Conservation (phyloP, 2,113 vertebrate species). For the Monopterus albus region DNA sequence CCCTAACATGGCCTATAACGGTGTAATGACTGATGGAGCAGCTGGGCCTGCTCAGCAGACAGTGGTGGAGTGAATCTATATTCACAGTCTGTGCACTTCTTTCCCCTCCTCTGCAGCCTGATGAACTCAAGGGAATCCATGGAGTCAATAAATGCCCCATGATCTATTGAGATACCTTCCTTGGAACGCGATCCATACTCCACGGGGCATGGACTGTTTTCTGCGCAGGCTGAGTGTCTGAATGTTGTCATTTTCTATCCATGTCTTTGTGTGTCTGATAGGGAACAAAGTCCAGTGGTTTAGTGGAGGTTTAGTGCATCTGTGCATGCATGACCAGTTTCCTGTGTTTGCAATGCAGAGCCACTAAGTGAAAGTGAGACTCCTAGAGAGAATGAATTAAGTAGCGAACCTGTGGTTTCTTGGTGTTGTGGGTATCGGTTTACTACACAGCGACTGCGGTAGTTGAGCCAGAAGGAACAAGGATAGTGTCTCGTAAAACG, state of each 20-base stretch:
- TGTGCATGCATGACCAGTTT: constrained; percentile 18
- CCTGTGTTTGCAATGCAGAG: background rate
- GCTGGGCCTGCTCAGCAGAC: constrained; percentile 61
- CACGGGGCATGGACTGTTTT: constrained; percentile 11
- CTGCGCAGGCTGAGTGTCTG: constrained; percentile 11
- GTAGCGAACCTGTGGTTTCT: constrained; percentile 48
- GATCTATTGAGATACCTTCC: constrained; percentile 63
- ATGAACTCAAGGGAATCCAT: constrained; percentile 68
- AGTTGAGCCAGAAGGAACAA: constrained; percentile 35
- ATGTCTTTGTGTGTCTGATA: constrained; percentile 5
- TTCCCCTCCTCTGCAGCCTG: constrained; percentile 62
- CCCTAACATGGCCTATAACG: constrained; percentile 71
- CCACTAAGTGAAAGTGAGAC: constrained; percentile 42
- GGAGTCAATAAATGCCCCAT: constrained; percentile 68
- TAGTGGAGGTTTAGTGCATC: constrained; percentile 21
- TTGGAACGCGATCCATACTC: constrained; percentile 55
- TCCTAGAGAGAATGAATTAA: constrained; percentile 29
- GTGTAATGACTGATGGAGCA: constrained; percentile 57
- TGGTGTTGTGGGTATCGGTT: constrained; percentile 30
- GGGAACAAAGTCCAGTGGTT: constrained; percentile 14
- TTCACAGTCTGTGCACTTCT: constrained; percentile 64
- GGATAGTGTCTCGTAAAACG: constrained; percentile 40
- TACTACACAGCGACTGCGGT: constrained; percentile 37
- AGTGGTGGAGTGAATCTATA: constrained; percentile 70
- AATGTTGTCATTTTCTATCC: constrained; percentile 22